Base-by-base conservation (phyloP, 2,888 invertebrate species). In the Zhengitettix transpicula region DNA sequence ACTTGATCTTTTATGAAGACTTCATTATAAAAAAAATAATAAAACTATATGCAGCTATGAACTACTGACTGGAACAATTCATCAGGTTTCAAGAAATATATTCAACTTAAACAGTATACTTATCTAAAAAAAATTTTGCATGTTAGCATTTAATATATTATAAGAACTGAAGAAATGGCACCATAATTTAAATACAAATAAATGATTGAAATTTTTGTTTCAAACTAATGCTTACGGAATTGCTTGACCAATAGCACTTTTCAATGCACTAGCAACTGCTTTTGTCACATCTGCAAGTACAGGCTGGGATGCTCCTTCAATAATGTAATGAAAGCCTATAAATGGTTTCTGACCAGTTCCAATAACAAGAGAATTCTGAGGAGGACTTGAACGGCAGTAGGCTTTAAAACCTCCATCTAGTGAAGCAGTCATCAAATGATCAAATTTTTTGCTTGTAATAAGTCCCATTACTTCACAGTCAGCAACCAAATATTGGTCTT, bases 201-300 rank as follows among this genome's bases (percentile, higher is more conserved):
- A 28, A 28, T 28, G 7, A 28, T 28, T 28, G 7, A 28, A 28
- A 28, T 2, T 28, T 28, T 28, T 28, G 7, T 28, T 28, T 7
- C 2, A 28, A 7, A 7, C 28, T 12, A 40, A 69, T 53, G 79
- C 87, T 82, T 69, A 88, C 87, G 87, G 86, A 65, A 87, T 72
- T 53, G 75, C 74, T 62, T 69, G 70, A 14, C 70, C 70, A 64
- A 75, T 74, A 54, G 84, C 84, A 55, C 83, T 85, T 71, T 90
- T 87, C 40, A 94, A 77, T 77, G 90, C 93, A 69, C 83, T 87
- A 1, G 93, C 93, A 57, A 95, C 89, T 58, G 90, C 93, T 70
- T 89, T 85, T 0, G 94, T 94, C n/a, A 96, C 91, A 71, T 95
- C 94, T 57, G 89, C 85, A 14, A 96, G 75, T 14, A 87, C 81